Percentiles rank a stretch among this genome's conserved stretches.
Evolutionary conservation across 2,797 vertebrate genomes (phyloP).

Genomic region (Bryconaethiops microstoma): DNA sequence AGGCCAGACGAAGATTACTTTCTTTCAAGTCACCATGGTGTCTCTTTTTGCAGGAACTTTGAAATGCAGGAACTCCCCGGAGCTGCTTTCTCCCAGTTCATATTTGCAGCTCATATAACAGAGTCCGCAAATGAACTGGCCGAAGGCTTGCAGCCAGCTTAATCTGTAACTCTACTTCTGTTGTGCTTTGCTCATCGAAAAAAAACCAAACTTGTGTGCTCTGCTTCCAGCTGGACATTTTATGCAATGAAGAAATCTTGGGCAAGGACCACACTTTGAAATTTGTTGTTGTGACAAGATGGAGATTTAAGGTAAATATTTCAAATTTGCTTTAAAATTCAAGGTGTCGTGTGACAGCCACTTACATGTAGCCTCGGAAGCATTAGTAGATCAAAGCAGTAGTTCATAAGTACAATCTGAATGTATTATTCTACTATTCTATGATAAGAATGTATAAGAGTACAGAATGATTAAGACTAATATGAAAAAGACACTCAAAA

Average conservation of each 20-base stretch:
- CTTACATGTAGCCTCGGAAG: neutral
- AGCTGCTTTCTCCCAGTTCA: neutral
- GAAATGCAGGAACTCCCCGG: neutral
- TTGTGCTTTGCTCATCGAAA: constrained; percentile 21
- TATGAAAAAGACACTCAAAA: too few species aligned
- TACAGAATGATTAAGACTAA: too few species aligned
- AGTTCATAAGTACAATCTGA: too few species aligned
- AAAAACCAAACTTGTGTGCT: constrained; percentile 15
- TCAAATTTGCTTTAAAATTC: neutral
- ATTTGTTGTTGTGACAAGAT: constrained; percentile 98
- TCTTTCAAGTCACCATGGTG: neutral
- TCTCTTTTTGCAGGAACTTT: neutral
- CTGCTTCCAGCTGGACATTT: constrained; percentile 93
- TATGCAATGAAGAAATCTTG: constrained; percentile 99
- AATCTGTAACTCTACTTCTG: neutral
- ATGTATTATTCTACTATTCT: too few species aligned
- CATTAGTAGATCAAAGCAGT: too few species aligned
- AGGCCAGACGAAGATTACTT: neutral
- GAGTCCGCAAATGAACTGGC: neutral
- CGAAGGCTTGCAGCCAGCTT: neutral
- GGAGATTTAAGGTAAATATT: constrained; percentile 97
- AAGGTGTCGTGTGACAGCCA: neutral
- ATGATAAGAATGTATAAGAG: too few species aligned
- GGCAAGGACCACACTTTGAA: constrained; percentile 99
- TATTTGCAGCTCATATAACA: neutral